These are phyloP conservation scores for Trichomycterus rosablanca DNA, from an alignment of 2,113 vertebrate genomes.

Conservation along the genomic window DNA sequence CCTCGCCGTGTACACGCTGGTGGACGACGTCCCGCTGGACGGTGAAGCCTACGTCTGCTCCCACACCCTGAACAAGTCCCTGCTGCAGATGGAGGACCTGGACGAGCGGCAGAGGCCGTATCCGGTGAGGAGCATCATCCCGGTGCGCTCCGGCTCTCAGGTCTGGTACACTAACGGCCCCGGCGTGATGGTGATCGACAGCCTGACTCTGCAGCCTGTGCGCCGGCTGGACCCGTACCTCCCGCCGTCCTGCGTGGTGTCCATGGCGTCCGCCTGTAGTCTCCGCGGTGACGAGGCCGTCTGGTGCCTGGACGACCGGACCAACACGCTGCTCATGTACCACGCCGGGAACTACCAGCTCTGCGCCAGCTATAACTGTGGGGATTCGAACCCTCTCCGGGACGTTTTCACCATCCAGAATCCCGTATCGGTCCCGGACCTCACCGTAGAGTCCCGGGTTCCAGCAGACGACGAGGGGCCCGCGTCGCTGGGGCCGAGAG, in stretches of 20 bases:
- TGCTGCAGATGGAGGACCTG: slow-evolving; percentile 74
- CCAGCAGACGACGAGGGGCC: not conserved
- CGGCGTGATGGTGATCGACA: slow-evolving; percentile 80
- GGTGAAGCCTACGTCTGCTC: slow-evolving; percentile 86
- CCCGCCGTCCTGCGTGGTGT: slow-evolving; percentile 66
- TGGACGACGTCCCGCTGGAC: slow-evolving; percentile 72
- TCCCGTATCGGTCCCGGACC: slow-evolving; percentile 24
- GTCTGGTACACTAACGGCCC: slow-evolving; percentile 94
- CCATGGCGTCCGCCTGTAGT: slow-evolving; percentile 71
- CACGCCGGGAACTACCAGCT: slow-evolving; percentile 78
- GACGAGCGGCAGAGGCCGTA: slow-evolving; percentile 85
- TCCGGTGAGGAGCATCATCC: slow-evolving; percentile 78
- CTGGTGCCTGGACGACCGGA: slow-evolving; percentile 83
- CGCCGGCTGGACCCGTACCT: slow-evolving; percentile 80
- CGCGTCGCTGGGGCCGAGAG: not conserved
- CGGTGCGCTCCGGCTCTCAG: slow-evolving; percentile 75
- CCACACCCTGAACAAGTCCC: slow-evolving; percentile 81
- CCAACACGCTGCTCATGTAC: slow-evolving; percentile 82
- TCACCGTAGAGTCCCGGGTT: not conserved
- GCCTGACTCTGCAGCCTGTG: slow-evolving; percentile 66
- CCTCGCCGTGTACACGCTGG: slow-evolving; percentile 73
- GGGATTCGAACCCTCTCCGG: slow-evolving; percentile 79
- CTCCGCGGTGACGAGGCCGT: slow-evolving; percentile 82
- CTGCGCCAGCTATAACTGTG: slow-evolving; percentile 84
- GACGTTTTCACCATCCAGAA: slow-evolving; percentile 77